These are phyloP conservation scores for Drosophila watanabei DNA, from an alignment of 1,140 invertebrate genomes.

Conservation along the genomic window DNA sequence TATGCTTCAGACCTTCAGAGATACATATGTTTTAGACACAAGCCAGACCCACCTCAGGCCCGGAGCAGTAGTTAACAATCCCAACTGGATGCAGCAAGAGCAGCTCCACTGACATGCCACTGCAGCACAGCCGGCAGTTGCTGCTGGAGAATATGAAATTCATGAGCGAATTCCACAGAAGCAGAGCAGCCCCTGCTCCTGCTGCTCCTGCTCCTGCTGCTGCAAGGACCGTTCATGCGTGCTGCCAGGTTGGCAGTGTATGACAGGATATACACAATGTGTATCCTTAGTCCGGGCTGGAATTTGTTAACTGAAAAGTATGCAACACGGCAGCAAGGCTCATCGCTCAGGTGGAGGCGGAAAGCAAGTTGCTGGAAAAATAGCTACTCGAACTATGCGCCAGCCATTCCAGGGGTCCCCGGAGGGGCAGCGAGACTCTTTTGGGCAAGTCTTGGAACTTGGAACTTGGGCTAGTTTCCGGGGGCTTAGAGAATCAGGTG, in stretches of 20 bases:
- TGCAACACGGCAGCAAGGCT: slow-evolving; percentile 49
- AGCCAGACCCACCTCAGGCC: neutral
- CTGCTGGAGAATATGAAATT: slow-evolving; percentile 77
- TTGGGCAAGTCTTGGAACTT: slow-evolving; percentile 5
- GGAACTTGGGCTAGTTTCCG: slow-evolving; percentile 42
- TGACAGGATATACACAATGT: slow-evolving; percentile 3
- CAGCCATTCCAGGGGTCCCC: slow-evolving; percentile 22
- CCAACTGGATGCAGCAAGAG: neutral
- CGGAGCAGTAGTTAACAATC: neutral
- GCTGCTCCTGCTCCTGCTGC: too few relatives aligned
- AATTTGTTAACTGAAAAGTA: slow-evolving; percentile 74
- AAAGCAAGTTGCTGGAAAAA: slow-evolving; percentile 55
- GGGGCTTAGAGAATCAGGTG: slow-evolving; percentile 43
- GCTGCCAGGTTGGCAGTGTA: slow-evolving; percentile 10
- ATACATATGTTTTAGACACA: slow-evolving; percentile 6
- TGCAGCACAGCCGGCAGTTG: slow-evolving; percentile 14
- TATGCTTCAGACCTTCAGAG: neutral
- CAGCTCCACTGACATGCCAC: slow-evolving; percentile 15
- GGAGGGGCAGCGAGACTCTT: neutral
- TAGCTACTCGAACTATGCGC: slow-evolving; percentile 67
- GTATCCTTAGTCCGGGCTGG: slow-evolving; percentile 29
- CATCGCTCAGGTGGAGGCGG: slow-evolving; percentile 13
- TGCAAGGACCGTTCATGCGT: slow-evolving; percentile 46
- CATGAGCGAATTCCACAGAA: slow-evolving; percentile 67
- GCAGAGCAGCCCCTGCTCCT: slow-evolving; percentile 28